Conservation (phyloP, 1,140 invertebrate genomes). For the Telenomus remus region DNA sequence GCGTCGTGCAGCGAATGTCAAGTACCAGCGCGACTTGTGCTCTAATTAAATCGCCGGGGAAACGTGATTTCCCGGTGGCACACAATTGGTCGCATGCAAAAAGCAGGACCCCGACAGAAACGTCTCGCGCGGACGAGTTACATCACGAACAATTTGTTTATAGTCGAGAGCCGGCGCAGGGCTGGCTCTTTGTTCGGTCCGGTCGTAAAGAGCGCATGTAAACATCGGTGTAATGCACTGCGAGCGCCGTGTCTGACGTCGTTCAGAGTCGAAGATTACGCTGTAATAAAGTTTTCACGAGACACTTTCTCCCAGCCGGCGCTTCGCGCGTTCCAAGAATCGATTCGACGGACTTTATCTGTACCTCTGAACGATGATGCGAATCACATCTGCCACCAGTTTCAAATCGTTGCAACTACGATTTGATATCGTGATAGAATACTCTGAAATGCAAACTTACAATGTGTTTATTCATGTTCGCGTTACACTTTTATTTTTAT, state of each 20-base stretch:
- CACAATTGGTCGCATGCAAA: no score
- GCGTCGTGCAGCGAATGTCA: constrained; percentile 9
- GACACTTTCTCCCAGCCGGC: constrained; percentile 33
- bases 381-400: neutral
- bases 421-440: no score
- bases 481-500: no score
- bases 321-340: constrained; percentile 5
- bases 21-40: neutral
- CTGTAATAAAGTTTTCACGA: constrained; percentile 49
- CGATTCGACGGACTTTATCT: constrained; percentile 18
- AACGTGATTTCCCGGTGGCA: constrained; percentile 7
- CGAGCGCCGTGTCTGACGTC: constrained; percentile 23
- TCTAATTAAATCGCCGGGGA: constrained; percentile 16
- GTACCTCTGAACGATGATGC: constrained; percentile 20
- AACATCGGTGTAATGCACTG: constrained; percentile 29
- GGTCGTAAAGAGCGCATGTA: constrained; percentile 27
- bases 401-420: no score
- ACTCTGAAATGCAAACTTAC: no score
- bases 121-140: constrained; percentile 3
- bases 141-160: constrained; percentile 27
- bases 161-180: constrained; percentile 2
- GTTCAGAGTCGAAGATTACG: constrained; percentile 35
- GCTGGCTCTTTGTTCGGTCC: neutral
- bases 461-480: no score
- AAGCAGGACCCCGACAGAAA: no score